phyloP scores from a whole-genome alignment of 2,797 vertebrate genomes.

The Oryzias dopingdopingensis region DNA sequence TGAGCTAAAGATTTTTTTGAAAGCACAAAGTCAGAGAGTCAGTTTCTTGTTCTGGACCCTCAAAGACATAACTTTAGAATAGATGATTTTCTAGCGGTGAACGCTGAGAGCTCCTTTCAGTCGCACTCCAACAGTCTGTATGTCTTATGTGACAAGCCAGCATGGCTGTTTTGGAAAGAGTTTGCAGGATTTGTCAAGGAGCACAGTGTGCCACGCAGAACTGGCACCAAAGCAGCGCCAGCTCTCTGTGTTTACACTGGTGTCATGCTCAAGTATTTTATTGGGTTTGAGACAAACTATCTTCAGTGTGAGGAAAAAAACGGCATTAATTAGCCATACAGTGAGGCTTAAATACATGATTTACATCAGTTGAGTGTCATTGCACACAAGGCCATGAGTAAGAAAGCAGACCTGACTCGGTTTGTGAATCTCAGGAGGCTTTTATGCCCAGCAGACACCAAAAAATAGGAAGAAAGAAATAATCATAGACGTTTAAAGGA shows the following conservation, averaged over 20 bases:
- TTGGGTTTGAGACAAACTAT: conserved; percentile 52
- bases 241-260: conserved; percentile 72
- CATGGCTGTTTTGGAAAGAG: conserved; percentile 50
- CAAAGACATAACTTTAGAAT: conserved; percentile 65
- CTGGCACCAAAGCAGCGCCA: conserved; percentile 49
- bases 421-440: too few species aligned
- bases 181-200: conserved; percentile 45
- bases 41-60: conserved; percentile 48
- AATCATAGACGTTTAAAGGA: too few species aligned
- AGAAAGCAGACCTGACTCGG: too few species aligned
- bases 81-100: conserved; percentile 55
- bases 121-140: conserved; percentile 51
- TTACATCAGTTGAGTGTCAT: conserved; percentile 74
- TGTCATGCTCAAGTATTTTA: conserved; percentile 58
- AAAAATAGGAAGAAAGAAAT: too few species aligned
- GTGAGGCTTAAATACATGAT: conserved; percentile 69
- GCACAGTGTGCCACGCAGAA: conserved; percentile 44
- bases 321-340: conserved; percentile 39
- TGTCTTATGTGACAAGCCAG: conserved; percentile 59
- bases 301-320: conserved; percentile 47
- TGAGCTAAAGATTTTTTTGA: conserved; percentile 65
- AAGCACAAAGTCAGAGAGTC: conserved; percentile 54
- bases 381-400: conserved; percentile 47
- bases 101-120: conserved; percentile 37
- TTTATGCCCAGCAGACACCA: too few species aligned